phyloP scores from a whole-genome alignment of 2,888 invertebrate species.

The Hololepta plana region DNA sequence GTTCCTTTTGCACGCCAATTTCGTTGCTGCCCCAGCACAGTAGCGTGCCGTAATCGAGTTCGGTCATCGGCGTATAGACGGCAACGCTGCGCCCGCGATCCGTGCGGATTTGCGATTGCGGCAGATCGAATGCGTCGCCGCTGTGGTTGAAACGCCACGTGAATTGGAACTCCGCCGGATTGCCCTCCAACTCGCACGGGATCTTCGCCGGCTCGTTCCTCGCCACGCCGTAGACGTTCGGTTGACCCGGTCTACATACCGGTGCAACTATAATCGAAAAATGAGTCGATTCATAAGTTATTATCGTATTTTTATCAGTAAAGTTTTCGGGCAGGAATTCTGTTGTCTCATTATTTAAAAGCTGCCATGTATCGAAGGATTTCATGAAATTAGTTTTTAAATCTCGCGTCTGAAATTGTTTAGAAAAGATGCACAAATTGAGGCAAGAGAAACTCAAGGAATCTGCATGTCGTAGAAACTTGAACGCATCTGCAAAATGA shows the following conservation, averaged over 20 bases:
- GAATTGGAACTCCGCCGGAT: conserved; percentile 49
- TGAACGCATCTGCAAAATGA: too few relatives aligned
- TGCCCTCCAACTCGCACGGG: conserved; percentile 56
- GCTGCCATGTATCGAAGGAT: too few relatives aligned
- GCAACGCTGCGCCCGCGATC: conserved; percentile 46
- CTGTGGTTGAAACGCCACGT: conserved; percentile 64
- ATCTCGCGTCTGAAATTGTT: too few relatives aligned
- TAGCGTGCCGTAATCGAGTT: conserved; percentile 54
- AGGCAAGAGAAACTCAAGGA: too few relatives aligned
- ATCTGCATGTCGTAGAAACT: too few relatives aligned
- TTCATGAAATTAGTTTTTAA: too few relatives aligned
- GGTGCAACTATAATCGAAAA: conserved; percentile 40
- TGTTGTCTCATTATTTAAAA: too few relatives aligned
- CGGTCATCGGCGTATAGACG: conserved; percentile 53
- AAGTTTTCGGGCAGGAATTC: too few relatives aligned
- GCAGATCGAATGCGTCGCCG: conserved; percentile 48
- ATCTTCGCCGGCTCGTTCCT: conserved; percentile 48
- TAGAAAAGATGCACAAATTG: too few relatives aligned
- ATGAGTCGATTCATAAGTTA: too few relatives aligned
- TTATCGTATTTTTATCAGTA: too few relatives aligned
- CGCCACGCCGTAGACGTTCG: conserved; percentile 52
- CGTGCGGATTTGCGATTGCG: conserved; percentile 38
- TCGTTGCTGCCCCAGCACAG: conserved; percentile 59
- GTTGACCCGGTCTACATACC: conserved; percentile 49
- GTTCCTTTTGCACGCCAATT: conserved; percentile 50